Evolutionary conservation across 2,797 vertebrate genomes (phyloP), one percentile per base, ranked within the genome.

Genomic region (Leptatherina wallacei): DNA sequence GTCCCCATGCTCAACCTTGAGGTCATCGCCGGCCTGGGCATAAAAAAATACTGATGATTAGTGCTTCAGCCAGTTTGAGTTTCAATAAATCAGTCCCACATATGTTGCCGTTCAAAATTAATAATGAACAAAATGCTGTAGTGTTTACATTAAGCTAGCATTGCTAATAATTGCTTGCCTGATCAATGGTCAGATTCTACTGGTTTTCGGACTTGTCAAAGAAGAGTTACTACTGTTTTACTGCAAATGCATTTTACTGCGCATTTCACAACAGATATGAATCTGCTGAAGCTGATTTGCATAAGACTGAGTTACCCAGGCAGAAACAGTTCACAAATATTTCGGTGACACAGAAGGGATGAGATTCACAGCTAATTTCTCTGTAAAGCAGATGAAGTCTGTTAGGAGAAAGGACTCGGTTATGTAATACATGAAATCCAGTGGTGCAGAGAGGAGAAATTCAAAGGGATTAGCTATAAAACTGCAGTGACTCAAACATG

Each of bases 361-460:
- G 49, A 62, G 44, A 73, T 70, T 84, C 85, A 71, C 77, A 71
- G 80, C 71, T 71, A 49, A 55, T 76, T 65, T 85, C 72, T 75
- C 69, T 64, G 80, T 40, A 3, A 67, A 84, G 66, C 63, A 82
- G 57, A 74, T 18, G 36, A 44, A 74, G 67, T 51, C 77, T 24
- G 2, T 51, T 22, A 65, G 78, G 81, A 61, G 52, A 77, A 67
- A 56, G 67, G 38, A 85, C 69, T 27, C 65, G 0, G 72, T 85
- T 90, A 85, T 42, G 60, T 85, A 91, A 89, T 71, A 52, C 57
- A 3, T 60, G 29, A 61, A 71, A 78, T 32, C 58, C 78, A 71
- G 65, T 7, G 40, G 73, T 72, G 79, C 60, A 62, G 75, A 79
- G 81, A 61, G 61, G 42, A 82, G 36, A 73, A 83, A 77, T 70